A percentile compares a stretch with the other conserved stretches of the same genome.
phyloP scores from a whole-genome alignment of 2,888 invertebrate genomes.

The Torymus auratus region DNA sequence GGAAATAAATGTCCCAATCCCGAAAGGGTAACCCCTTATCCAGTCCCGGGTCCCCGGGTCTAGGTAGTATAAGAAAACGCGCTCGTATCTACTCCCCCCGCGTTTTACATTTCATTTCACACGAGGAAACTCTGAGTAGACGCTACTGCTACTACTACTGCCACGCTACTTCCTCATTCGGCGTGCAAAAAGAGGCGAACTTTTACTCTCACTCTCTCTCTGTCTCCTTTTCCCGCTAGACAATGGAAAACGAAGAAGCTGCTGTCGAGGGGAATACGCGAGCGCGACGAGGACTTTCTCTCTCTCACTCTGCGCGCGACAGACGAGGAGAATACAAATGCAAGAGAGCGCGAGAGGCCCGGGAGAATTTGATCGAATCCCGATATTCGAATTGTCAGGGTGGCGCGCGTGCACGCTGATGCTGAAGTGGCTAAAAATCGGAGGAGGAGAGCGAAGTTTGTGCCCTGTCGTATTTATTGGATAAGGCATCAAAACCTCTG shows the following conservation, averaged over 20 bases:
- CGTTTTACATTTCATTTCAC: constrained; percentile 59
- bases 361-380: constrained; percentile 53
- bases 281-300: background rate
- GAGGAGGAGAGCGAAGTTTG: constrained; percentile 12
- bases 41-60: background rate
- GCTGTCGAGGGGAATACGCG: background rate
- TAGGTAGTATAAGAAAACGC: background rate
- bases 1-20: constrained; percentile 59
- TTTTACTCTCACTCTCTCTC: constrained; percentile 23
- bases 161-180: constrained; percentile 36
- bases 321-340: constrained; percentile 49
- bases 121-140: constrained; percentile 34
- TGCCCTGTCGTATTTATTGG: constrained; percentile 24
- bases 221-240: constrained; percentile 13
- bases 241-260: constrained; percentile 22
- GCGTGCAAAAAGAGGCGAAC: constrained; percentile 6
- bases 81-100: background rate
- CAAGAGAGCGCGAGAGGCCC: background rate
- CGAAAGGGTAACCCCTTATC: constrained; percentile 24
- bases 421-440: constrained; percentile 37
- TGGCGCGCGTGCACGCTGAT: background rate
- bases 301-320: constrained; percentile 5
- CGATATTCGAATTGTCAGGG: constrained; percentile 37
- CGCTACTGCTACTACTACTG: background rate
- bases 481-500: background rate